Percentiles rank a stretch among this genome's conserved stretches.
These are phyloP conservation scores for Copidosoma floridanum DNA, from an alignment of 1,140 invertebrate species.

Conservation along the genomic window DNA sequence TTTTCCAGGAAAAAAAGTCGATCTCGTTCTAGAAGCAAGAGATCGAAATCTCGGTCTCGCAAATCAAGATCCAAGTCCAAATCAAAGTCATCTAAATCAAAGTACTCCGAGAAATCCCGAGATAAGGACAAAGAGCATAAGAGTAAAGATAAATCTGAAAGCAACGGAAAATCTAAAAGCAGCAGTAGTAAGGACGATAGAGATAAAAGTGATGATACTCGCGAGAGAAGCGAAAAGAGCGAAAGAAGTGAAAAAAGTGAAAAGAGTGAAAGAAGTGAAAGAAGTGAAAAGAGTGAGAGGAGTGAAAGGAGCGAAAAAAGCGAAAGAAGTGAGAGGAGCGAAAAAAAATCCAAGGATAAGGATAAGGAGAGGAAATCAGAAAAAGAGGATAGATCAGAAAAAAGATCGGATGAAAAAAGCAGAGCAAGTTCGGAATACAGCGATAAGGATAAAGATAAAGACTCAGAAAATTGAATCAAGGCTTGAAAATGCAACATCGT, in stretches of 20 bases:
- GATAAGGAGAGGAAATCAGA: slow-evolving; percentile 40
- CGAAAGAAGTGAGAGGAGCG: slow-evolving; percentile 42
- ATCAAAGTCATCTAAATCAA: slow-evolving; percentile 50
- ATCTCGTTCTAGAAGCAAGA: slow-evolving; percentile 57
- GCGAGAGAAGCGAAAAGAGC: slow-evolving; percentile 47
- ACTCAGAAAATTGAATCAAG: too few species aligned
- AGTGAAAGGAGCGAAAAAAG: slow-evolving; percentile 43
- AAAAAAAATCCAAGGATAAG: slow-evolving; percentile 44
- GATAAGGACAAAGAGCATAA: slow-evolving; percentile 48
- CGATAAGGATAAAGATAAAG: slow-evolving; percentile 48
- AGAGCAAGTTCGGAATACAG: slow-evolving; percentile 44
- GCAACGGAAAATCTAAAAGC: slow-evolving; percentile 49
- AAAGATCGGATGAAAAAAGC: slow-evolving; percentile 41
- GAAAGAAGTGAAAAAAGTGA: slow-evolving; percentile 39
- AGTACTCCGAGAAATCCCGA: slow-evolving; percentile 53
- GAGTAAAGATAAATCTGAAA: slow-evolving; percentile 54
- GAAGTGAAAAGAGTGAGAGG: slow-evolving; percentile 39
- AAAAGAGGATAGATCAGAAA: slow-evolving; percentile 46
- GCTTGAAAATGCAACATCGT: too few species aligned
- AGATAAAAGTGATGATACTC: slow-evolving; percentile 48
- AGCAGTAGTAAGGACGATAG: slow-evolving; percentile 42
- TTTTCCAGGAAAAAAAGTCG: slow-evolving; percentile 45
- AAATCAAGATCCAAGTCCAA: slow-evolving; percentile 53
- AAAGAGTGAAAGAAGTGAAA: slow-evolving; percentile 25
- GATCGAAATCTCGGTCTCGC: slow-evolving; percentile 50